Percentiles rank a stretch among this genome's conserved stretches.
Conservation (phyloP, 2,888 invertebrate species). For the Cataglyphis albicans region DNA sequence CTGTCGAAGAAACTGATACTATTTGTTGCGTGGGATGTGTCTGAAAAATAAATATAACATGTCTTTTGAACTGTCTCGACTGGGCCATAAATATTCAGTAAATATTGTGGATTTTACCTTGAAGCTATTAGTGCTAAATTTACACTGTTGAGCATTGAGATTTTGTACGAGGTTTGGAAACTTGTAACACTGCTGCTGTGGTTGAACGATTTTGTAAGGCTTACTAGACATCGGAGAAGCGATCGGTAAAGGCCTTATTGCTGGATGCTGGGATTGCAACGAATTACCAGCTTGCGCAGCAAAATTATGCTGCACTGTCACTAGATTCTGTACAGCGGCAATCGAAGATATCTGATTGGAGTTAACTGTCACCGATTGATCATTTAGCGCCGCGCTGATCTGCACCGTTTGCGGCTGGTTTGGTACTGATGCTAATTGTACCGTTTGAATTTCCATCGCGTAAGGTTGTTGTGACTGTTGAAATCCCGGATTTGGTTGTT, state of each 20-base stretch:
- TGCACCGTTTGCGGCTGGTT: constrained; percentile 72
- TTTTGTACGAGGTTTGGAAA: constrained; percentile 78
- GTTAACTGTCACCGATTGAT: constrained; percentile 62
- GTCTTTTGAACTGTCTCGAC: constrained; percentile 37
- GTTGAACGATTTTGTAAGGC: constrained; percentile 81
- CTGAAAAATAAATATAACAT: constrained; percentile 66
- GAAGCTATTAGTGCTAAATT: constrained; percentile 79
- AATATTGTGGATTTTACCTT: constrained; percentile 77
- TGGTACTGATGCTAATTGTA: constrained; percentile 75
- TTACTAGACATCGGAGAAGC: constrained; percentile 74
- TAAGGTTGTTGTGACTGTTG: constrained; percentile 77
- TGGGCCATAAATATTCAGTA: background rate
- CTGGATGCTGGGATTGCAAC: constrained; percentile 75
- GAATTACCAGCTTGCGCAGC: constrained; percentile 67
- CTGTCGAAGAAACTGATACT: constrained; percentile 77
- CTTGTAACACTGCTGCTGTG: constrained; percentile 82
- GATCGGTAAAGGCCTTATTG: constrained; percentile 76
- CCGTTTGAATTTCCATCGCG: constrained; percentile 80
- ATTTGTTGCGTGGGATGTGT: constrained; percentile 78
- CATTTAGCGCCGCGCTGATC: constrained; percentile 75
- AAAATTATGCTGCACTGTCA: constrained; percentile 75
- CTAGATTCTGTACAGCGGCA: constrained; percentile 71
- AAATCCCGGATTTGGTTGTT: constrained; percentile 77
- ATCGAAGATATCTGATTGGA: constrained; percentile 71
- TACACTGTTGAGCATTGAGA: constrained; percentile 82